Evolutionary conservation across 2,113 vertebrate species (phyloP).

Genomic region (Notothenia coriiceps): DNA sequence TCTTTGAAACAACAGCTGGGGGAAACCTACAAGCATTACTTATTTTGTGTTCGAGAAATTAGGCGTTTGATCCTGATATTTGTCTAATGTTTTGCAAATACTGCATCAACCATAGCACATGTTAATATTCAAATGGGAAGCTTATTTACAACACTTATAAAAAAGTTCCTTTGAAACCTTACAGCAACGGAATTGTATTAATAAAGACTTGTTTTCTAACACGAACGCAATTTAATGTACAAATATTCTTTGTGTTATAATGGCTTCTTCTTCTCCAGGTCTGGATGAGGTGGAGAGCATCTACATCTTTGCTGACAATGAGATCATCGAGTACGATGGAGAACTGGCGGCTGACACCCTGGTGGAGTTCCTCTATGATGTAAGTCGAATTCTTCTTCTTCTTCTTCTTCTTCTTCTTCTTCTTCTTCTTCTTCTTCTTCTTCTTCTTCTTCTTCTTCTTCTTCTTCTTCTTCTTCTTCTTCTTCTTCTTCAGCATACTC

Average conservation of each 20-base stretch:
- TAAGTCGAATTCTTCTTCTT: conserved; percentile 58
- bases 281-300: conserved; percentile 91
- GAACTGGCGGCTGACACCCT: conserved; percentile 91
- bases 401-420: too few relatives aligned
- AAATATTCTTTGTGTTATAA: not conserved
- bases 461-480: too few relatives aligned
- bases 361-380: conserved; percentile 93
- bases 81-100: too few relatives aligned
- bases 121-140: not conserved
- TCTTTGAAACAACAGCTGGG: not conserved
- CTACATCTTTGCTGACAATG: conserved; percentile 91
- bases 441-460: too few relatives aligned
- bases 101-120: too few relatives aligned
- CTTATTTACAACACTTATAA: not conserved
- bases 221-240: too few relatives aligned
- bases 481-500: too few relatives aligned
- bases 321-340: conserved; percentile 93
- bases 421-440: too few relatives aligned
- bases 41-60: not conserved
- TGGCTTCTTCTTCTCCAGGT: conserved; percentile 74
- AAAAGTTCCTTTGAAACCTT: not conserved
- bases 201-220: not conserved
- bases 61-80: not conserved
- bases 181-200: not conserved
- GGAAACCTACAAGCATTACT: not conserved